Evolutionary conservation across 1,140 invertebrate genomes (phyloP).

Genomic region (Diachasmimorpha longicaudata): DNA sequence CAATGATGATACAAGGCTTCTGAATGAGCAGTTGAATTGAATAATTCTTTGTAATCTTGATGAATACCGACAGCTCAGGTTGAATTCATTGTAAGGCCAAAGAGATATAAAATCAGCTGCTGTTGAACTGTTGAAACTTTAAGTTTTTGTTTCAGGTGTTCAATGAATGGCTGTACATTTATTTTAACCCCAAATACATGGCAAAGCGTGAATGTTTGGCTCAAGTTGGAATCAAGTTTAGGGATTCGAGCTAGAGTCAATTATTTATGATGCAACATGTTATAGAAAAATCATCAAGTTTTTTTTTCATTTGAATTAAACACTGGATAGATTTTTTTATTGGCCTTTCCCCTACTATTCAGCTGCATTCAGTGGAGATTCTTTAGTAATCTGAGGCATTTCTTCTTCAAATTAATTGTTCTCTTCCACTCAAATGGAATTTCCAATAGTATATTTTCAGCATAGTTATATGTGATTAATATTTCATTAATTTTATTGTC

Average conservation of each 20-base stretch:
- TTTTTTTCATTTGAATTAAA: not conserved
- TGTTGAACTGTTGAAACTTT: slow-evolving; percentile 31
- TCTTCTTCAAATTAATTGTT: slow-evolving; percentile 25
- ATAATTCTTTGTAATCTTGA: slow-evolving; percentile 64
- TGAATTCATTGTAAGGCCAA: slow-evolving; percentile 61
- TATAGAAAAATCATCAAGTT: not conserved
- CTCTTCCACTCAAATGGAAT: slow-evolving; percentile 28
- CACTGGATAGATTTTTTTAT: slow-evolving; percentile 5
- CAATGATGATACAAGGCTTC: slow-evolving; percentile 60
- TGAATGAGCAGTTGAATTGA: slow-evolving; percentile 49
- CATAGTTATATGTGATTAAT: no score
- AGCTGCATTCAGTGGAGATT: slow-evolving; percentile 50
- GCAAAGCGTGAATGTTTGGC: not conserved
- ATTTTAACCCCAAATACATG: not conserved
- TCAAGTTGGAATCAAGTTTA: not conserved
- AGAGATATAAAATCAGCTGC: slow-evolving; percentile 55
- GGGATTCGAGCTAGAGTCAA: not conserved
- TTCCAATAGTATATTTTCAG: no score
- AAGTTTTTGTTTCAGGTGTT: slow-evolving; percentile 32
- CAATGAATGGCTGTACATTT: slow-evolving; percentile 29
- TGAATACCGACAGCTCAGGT: slow-evolving; percentile 47
- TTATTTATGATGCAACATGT: not conserved
- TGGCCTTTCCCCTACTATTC: slow-evolving; percentile 37
- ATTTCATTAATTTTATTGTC: no score
- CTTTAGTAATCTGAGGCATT: slow-evolving; percentile 65